phyloP scores from a whole-genome alignment of 2,888 invertebrate species.

The Melanotus villosus region DNA sequence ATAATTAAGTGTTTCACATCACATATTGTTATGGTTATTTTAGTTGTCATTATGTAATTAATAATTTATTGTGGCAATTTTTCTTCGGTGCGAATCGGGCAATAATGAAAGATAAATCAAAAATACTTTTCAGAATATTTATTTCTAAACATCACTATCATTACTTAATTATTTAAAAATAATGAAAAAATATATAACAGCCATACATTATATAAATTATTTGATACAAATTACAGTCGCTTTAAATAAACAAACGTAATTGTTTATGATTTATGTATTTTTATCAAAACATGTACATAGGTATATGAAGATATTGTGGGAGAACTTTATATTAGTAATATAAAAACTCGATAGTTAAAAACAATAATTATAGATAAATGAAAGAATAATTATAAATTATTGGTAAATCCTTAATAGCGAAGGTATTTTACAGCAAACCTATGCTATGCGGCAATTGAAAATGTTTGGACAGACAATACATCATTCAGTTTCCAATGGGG shows the following conservation, averaged over 20 bases:
- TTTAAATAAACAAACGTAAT: constrained; percentile 44
- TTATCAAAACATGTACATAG: constrained; percentile 40
- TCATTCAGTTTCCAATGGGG: no score
- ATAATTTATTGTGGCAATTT: no score
- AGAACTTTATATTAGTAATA: constrained; percentile 16
- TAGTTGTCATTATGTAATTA: no score
- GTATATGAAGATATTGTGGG: constrained; percentile 26
- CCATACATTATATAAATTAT: constrained; percentile 66
- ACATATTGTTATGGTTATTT: no score
- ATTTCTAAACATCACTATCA: constrained; percentile 67
- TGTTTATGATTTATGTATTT: constrained; percentile 39
- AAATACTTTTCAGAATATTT: constrained; percentile 43
- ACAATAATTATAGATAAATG: constrained; percentile 7
- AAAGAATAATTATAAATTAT: constrained; percentile 24
- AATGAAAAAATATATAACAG: constrained; percentile 67
- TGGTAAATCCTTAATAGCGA: constrained; percentile 44
- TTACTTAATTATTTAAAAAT: constrained; percentile 64
- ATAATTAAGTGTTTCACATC: no score
- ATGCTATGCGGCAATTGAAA: constrained; percentile 36
- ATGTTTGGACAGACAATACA: constrained; percentile 25
- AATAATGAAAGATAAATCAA: background rate
- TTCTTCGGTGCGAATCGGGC: no score
- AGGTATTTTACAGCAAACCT: constrained; percentile 43
- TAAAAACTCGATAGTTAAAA: constrained; percentile 19
- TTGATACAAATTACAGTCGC: constrained; percentile 54